Percentiles rank a stretch among this genome's conserved stretches.
These are phyloP conservation scores for Zelostemma sp. DNA, from an alignment of 1,140 invertebrate species.

Conservation along the genomic window DNA sequence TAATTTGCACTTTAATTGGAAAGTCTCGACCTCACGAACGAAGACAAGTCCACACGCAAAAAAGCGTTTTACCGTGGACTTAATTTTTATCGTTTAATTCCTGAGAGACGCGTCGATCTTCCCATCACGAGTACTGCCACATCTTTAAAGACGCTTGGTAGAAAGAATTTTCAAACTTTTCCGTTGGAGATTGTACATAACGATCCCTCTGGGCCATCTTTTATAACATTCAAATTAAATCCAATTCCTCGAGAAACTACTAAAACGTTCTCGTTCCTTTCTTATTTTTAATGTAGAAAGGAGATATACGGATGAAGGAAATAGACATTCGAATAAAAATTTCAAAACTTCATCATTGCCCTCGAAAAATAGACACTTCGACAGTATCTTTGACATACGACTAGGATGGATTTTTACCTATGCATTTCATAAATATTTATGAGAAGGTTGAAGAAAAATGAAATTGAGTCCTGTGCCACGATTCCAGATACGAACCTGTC, in stretches of 20 bases:
- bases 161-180: slow-evolving; percentile 29
- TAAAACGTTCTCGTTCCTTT: no score
- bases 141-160: slow-evolving; percentile 24
- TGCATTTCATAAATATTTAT: no score
- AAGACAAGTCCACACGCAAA: no score
- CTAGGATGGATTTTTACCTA: no score
- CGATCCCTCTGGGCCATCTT: slow-evolving; percentile 17
- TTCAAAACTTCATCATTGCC: background rate
- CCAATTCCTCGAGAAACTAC: background rate
- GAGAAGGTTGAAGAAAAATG: background rate
- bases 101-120: slow-evolving; percentile 36
- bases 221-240: slow-evolving; percentile 26
- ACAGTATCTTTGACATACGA: no score
- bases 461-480: background rate
- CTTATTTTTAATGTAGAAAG: no score
- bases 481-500: no score
- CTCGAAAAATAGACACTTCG: background rate
- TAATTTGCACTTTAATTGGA: no score
- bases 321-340: background rate
- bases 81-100: slow-evolving; percentile 34
- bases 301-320: background rate
- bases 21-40: no score
- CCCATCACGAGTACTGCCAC: slow-evolving; percentile 29
- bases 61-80: slow-evolving; percentile 20
- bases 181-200: slow-evolving; percentile 16